Base-by-base conservation (phyloP, 2,113 vertebrate genomes). In the Epinephelus fuscoguttatus region DNA sequence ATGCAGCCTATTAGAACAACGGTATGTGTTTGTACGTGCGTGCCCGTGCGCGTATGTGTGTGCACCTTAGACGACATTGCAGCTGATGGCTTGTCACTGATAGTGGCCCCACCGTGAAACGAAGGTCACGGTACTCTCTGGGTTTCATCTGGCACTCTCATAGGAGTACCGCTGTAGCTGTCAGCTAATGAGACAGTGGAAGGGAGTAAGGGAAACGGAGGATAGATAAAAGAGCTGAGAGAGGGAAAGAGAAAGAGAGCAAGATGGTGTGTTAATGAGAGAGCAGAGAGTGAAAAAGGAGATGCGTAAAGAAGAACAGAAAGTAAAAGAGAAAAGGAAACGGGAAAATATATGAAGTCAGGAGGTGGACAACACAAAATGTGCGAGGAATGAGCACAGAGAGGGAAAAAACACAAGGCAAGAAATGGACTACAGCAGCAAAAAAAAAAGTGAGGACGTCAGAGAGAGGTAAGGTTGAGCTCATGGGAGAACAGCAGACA, bases 51-150 rank as follows among this genome's bases (percentile, higher is more conserved):
- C 33, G 23, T 56, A 78, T 63, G 12, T 73, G 66, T 59, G 63
- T 27, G 78, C 80, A 83, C 89, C 76, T 88, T 45, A 40, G 70
- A 89, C 61, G 42, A 47, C 88, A 86, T 53, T 80, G 77, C 70
- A 78, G 88, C 90, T 94, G 93, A 94, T 92, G 87, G 90, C 84
- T 89, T 93, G 93, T 95, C 94, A 92, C 90, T 90, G 94, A 95
- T 93, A 94, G 90, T 75, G 85, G 84, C 82, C 93, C 74, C 75
- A 33, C 69, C 57, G 68, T 88, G 88, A 90, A 88, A 80, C 76
- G 78, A 95, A 94, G 94, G 94, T 95, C 94, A 93, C 78, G 17
- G 81, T 53, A 75, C 90, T 92, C 87, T 84, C 78, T 70, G 84
- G 82, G 87, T 93, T 94, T 94, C 93, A 94, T 93, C 91, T 91